These are phyloP conservation scores for Sphyrna mokarran DNA, from an alignment of 2,113 vertebrate genomes.

Conservation along the genomic window DNA sequence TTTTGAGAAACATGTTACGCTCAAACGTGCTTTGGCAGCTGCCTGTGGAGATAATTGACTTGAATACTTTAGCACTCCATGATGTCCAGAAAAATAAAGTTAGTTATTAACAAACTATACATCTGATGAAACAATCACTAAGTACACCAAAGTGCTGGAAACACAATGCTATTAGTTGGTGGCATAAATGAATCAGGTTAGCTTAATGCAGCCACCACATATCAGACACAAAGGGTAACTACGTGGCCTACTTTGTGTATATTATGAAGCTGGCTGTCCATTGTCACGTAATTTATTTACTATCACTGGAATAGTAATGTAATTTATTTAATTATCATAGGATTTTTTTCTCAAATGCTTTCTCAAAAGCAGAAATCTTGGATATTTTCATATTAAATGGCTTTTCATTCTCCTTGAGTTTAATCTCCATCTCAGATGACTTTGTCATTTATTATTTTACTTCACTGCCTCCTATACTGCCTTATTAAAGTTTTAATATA, in stretches of 20 bases:
- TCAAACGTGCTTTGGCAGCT: not conserved
- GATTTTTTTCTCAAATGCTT: not conserved
- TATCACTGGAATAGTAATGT: not conserved
- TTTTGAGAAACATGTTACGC: not conserved
- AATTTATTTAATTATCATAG: not conserved
- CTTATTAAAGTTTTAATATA: too few species aligned
- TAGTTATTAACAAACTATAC: not conserved
- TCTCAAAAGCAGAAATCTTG: not conserved
- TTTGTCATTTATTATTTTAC: not conserved
- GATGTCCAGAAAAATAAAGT: not conserved
- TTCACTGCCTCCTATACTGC: not conserved
- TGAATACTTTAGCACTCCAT: not conserved
- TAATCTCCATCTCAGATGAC: not conserved
- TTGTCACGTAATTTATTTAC: not conserved
- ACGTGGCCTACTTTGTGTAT: not conserved
- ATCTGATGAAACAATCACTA: not conserved
- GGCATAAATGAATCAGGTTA: not conserved
- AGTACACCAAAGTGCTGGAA: conserved; percentile 15
- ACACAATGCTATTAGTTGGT: not conserved
- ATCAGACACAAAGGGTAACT: not conserved
- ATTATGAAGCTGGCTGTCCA: not conserved
- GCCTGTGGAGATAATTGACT: not conserved
- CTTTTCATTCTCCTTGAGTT: not conserved
- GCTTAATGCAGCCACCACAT: not conserved
- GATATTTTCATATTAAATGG: not conserved